phyloP scores from a whole-genome alignment of 1,140 invertebrate species.

The Micrasema minimum region DNA sequence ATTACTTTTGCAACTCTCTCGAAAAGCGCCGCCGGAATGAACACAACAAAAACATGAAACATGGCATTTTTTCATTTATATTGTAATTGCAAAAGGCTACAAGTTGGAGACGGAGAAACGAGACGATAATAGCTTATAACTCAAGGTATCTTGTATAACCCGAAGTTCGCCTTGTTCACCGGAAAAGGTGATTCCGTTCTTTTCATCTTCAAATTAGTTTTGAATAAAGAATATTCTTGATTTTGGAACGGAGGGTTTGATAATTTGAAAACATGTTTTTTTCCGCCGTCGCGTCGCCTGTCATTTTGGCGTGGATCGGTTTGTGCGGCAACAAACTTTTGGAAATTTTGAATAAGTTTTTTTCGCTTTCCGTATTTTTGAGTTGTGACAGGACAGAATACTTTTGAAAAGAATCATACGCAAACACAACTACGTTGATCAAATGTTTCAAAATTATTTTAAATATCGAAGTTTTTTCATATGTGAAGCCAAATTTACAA shows the following conservation, averaged over 20 bases:
- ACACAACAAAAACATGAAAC: slow-evolving; percentile 47
- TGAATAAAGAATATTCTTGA: slow-evolving; percentile 42
- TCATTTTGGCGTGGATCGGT: slow-evolving; percentile 39
- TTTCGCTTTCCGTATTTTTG: slow-evolving; percentile 1
- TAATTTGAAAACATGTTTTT: slow-evolving; percentile 52
- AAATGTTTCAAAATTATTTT: too few species aligned
- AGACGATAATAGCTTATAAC: slow-evolving; percentile 40
- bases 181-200: slow-evolving; percentile 33
- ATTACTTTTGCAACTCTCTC: slow-evolving; percentile 52
- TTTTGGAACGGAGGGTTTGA: slow-evolving; percentile 42
- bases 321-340: slow-evolving; percentile 50
- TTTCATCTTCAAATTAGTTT: slow-evolving; percentile 47
- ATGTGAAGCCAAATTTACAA: too few species aligned
- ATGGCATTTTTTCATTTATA: slow-evolving; percentile 52
- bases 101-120: slow-evolving; percentile 50
- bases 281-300: slow-evolving; percentile 28
- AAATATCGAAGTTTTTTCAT: too few species aligned
- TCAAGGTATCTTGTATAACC: neutral
- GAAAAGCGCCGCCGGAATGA: slow-evolving; percentile 45
- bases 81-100: slow-evolving; percentile 55
- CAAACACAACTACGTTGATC: too few species aligned
- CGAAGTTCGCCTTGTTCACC: neutral
- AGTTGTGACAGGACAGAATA: neutral
- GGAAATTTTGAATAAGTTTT: slow-evolving; percentile 9
- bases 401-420: too few species aligned